A percentile compares a stretch with the other conserved stretches of the same genome.
Evolutionary conservation across 2,888 invertebrate genomes (phyloP).

Genomic region (Euspilapteryx auroguttella): DNA sequence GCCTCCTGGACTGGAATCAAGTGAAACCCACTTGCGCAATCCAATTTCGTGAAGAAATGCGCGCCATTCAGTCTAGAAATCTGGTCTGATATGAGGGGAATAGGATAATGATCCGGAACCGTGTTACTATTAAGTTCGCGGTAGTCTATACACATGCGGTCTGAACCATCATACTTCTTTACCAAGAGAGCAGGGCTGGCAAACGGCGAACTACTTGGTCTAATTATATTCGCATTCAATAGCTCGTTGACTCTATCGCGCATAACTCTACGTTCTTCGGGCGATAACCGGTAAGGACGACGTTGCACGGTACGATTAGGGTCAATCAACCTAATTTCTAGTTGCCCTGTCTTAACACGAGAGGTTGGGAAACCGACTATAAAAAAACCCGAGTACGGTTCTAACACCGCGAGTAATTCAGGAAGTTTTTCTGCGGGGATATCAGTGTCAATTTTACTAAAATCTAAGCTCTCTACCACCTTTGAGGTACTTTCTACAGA

Average conservation of each 20-base stretch:
- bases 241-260: constrained; percentile 4
- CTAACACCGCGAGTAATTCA: background rate
- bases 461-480: background rate
- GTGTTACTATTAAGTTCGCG: constrained; percentile 6
- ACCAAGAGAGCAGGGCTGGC: constrained; percentile 5
- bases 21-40: constrained; percentile 8
- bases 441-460: background rate
- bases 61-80: constrained; percentile 6
- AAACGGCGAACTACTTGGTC: constrained; percentile 5
- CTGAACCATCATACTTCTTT: constrained; percentile 5
- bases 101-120: constrained; percentile 3
- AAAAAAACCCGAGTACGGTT: background rate
- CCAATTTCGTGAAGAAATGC: constrained; percentile 5
- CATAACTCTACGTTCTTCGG: background rate
- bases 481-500: no score
- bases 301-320: constrained; percentile 1
- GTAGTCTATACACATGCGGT: constrained; percentile 6
- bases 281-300: constrained; percentile 2
- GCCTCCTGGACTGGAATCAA: constrained; percentile 4
- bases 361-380: background rate
- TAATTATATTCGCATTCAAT: constrained; percentile 3
- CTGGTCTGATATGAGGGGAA: constrained; percentile 6
- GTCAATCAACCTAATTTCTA: background rate
- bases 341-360: background rate
- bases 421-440: background rate